Base-by-base conservation (phyloP, 2,113 vertebrate species). In the Galeopterus variegatus region DNA sequence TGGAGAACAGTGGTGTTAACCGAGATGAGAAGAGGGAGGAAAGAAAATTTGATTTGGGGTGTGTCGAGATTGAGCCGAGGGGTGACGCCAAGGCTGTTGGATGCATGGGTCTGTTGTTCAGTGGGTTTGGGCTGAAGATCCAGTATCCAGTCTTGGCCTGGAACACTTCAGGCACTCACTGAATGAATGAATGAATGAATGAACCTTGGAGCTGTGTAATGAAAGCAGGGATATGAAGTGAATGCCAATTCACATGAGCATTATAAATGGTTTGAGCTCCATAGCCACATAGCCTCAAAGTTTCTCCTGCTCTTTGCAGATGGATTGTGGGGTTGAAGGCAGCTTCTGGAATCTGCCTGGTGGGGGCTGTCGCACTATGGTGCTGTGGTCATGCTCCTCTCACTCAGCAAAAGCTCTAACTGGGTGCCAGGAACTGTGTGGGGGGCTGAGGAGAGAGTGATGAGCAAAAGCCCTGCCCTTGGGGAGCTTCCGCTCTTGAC, bases 191-290 rank as follows among this genome's bases (percentile, higher is more conserved):
- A 54, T 17, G 18, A 18, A 52, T 10, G 83, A 36, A 31, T 24
- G n/a, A n/a, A n/a, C n/a, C 19, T 15, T 2, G 19, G 72, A 62
- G 10, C 36, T 31, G 11, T 52, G n/a, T 26, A 6, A 14, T 23
- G 83, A 41, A 69, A 24, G 26, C 62, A 58, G 83, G 77, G 19
- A 0, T 3, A 9, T 0, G 8, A 17, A 0, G 17, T 0, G 4
- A 36, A 15, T 1, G 11, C 17, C 26, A 1, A 6, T 0, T 11
- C 17, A 1, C 26, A 6, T 1, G 48, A 26, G 10, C 2, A 5
- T 18, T 12, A 1, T 6, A 2, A 48, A 45, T 4, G n/a, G 14
- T 4, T 19, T 12, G 45, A 45, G 58, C 54, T 11, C 19, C 58
- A 21, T 10, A 52, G 52, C 50, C 58, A 33, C 5, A 0, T 10